A percentile compares a stretch with the other conserved stretches of the same genome.
Evolutionary conservation across 2,113 vertebrate genomes (phyloP).

Genomic region (Polyodon spathula): DNA sequence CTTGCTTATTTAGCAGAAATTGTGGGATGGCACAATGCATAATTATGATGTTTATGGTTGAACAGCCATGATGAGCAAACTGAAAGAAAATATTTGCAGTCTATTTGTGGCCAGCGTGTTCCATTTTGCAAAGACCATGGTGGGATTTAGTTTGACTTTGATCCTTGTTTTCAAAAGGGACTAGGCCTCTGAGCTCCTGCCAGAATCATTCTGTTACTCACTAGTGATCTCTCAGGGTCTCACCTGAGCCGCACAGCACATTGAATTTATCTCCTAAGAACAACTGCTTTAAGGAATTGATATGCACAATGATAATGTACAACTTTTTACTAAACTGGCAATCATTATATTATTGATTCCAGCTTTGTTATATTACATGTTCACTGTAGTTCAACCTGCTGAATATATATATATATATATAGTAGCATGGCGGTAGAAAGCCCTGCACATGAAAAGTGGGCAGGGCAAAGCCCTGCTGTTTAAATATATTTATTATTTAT

Average conservation of each 20-base stretch:
- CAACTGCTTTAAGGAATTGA: neutral
- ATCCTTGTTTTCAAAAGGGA: constrained; percentile 1
- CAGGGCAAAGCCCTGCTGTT: too few species aligned
- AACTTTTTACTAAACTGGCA: neutral
- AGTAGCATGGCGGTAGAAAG: too few species aligned
- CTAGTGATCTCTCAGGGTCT: neutral
- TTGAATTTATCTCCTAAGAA: neutral
- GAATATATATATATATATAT: too few species aligned
- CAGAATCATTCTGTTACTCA: neutral
- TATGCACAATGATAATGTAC: neutral
- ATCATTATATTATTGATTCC: too few species aligned
- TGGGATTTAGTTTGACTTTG: constrained; percentile 8
- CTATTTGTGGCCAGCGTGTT: neutral
- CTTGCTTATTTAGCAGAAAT: too few species aligned
- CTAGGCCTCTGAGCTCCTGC: neutral
- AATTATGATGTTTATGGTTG: neutral
- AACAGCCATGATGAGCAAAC: neutral
- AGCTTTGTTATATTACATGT: too few species aligned
- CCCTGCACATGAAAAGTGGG: too few species aligned
- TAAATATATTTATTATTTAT: too few species aligned
- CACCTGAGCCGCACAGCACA: neutral
- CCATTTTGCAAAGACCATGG: neutral
- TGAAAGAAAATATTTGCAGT: neutral
- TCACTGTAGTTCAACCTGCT: too few species aligned
- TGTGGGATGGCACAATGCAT: too few species aligned